phyloP scores from a whole-genome alignment of 2,797 vertebrate genomes.

The Phalanger gymnotis region DNA sequence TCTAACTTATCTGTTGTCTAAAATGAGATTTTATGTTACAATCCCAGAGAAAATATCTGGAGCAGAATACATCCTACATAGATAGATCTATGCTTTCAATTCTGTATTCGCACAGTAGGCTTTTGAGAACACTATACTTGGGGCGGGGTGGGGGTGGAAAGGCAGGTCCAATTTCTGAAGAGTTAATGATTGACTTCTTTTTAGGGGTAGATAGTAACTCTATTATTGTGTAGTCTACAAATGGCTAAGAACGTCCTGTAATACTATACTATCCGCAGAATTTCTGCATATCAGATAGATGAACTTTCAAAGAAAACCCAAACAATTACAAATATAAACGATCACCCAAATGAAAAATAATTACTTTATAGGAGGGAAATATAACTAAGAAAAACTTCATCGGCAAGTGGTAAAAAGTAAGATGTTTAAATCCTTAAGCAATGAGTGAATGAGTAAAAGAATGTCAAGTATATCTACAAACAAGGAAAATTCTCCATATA shows the following conservation, averaged over 20 bases:
- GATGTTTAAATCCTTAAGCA: slow-evolving; percentile 42
- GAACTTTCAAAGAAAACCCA: slow-evolving; percentile 62
- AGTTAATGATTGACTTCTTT: slow-evolving; percentile 79
- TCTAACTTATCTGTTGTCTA: slow-evolving; percentile 8
- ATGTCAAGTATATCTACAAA: background rate
- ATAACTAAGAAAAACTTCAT: background rate
- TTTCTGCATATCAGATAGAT: slow-evolving; percentile 53
- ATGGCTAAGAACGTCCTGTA: slow-evolving; percentile 71
- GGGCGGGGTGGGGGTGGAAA: too few relatives aligned
- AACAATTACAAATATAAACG: slow-evolving; percentile 21
- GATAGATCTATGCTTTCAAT: slow-evolving; percentile 52
- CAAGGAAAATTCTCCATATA: slow-evolving; percentile 12
- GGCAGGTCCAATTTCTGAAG: slow-evolving; percentile 68
- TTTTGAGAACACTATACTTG: slow-evolving; percentile 66
- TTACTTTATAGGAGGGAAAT: slow-evolving; percentile 22
- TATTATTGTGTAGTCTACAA: slow-evolving; percentile 74
- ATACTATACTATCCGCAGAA: slow-evolving; percentile 70
- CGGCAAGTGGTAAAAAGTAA: background rate
- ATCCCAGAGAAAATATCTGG: background rate
- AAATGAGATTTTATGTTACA: background rate
- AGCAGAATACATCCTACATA: background rate
- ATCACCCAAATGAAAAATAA: slow-evolving; percentile 14
- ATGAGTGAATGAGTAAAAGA: background rate
- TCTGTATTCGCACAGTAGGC: slow-evolving; percentile 68
- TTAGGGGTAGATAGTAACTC: slow-evolving; percentile 67